phyloP scores from a whole-genome alignment of 2,797 vertebrate genomes.

The Australoheros facetus region DNA sequence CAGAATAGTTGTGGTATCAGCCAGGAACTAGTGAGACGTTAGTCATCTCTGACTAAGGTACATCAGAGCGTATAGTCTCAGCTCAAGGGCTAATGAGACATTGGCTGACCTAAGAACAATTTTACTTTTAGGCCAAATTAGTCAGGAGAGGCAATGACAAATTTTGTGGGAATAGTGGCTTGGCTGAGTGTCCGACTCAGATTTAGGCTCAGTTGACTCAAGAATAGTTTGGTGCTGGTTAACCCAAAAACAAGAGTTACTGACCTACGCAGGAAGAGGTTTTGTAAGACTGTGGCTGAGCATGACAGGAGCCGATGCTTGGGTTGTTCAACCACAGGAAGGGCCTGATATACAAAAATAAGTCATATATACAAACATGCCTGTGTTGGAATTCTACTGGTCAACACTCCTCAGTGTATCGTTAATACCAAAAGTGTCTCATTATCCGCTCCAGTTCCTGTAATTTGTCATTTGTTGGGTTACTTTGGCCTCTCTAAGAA shows the following conservation, averaged over 20 bases:
- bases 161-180: neutral
- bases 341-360: no score
- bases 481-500: neutral
- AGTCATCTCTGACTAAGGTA: neutral
- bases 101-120: neutral
- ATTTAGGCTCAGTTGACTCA: neutral
- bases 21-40: neutral
- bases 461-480: neutral
- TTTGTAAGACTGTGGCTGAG: neutral
- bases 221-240: neutral
- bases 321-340: no score
- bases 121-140: neutral
- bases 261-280: neutral
- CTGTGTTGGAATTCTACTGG: neutral
- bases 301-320: neutral
- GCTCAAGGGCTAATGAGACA: neutral
- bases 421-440: neutral
- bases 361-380: no score
- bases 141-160: neutral
- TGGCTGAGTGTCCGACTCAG: neutral
- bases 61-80: neutral
- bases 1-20: neutral
- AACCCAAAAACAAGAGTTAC: slow-evolving; percentile 1
- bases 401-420: neutral
- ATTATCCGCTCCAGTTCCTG: neutral